Conservation (phyloP, 37 sponge, comb jelly and placozoan species). For the Petrosia ficiformis region DNA sequence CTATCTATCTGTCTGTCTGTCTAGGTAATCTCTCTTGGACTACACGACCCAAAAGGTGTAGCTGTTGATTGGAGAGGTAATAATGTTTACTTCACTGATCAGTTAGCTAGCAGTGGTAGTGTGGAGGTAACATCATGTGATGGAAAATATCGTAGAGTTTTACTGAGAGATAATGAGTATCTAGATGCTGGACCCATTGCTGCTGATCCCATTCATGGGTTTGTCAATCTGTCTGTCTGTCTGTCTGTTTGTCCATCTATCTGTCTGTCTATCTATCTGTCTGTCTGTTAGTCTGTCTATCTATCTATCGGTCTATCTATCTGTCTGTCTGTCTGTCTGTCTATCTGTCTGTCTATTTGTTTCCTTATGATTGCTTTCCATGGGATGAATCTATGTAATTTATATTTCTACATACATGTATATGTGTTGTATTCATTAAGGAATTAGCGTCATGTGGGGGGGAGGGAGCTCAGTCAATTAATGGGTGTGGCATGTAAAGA, state of each 20-base stretch:
- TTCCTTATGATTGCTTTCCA: no score
- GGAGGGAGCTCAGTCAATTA: no score
- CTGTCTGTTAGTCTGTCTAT: no score
- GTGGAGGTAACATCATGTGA: conserved; percentile 31
- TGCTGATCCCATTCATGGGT: conserved; percentile 23
- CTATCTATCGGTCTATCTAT: no score
- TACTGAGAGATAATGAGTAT: background rate
- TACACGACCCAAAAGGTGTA: conserved; percentile 18
- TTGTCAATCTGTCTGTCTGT: background rate
- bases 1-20: no score
- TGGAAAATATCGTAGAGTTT: conserved; percentile 11
- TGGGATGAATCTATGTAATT: no score
- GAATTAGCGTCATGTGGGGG: no score
- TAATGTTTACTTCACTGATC: conserved; percentile 41
- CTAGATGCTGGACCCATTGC: conserved; percentile 16
- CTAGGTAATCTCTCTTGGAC: conserved; percentile 19
- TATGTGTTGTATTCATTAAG: background rate
- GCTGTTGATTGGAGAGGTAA: conserved; percentile 48
- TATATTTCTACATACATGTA: background rate
- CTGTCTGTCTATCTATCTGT: no score
- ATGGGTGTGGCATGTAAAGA: no score
- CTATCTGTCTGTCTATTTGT: no score
- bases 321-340: no score
- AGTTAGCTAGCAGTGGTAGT: background rate
- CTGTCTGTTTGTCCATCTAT: no score